phyloP scores from a whole-genome alignment of 2,797 vertebrate species.

The Dromococcyx pavoninus region DNA sequence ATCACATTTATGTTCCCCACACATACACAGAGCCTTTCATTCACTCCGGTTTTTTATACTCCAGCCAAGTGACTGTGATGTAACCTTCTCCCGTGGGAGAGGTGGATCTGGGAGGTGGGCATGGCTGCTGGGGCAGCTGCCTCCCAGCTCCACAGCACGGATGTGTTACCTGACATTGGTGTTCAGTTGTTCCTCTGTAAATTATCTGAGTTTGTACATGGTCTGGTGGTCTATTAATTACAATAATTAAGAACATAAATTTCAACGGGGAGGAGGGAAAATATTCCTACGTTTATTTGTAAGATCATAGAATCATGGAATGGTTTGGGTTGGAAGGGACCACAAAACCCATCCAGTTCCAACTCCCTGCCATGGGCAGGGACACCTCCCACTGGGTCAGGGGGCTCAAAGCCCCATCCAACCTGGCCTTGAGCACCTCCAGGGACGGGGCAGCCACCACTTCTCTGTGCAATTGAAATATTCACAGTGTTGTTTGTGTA shows the following conservation, averaged over 20 bases:
- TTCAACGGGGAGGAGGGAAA: not conserved
- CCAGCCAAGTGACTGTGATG: not conserved
- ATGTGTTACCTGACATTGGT: not conserved
- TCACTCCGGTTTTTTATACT: not conserved
- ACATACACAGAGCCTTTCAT: slow-evolving; percentile 5
- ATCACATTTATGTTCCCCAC: slow-evolving; percentile 2
- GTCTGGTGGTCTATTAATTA: not conserved
- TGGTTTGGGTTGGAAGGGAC: too few species aligned
- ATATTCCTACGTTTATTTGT: not conserved
- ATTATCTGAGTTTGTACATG: not conserved
- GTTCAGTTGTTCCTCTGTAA: not conserved
- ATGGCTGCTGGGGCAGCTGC: not conserved
- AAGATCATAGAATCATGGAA: not conserved
- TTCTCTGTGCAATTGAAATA: not conserved
- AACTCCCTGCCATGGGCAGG: too few species aligned
- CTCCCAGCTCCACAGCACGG: too few species aligned
- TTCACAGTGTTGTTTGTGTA: not conserved
- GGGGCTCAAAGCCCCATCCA: too few species aligned
- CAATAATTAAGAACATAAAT: not conserved
- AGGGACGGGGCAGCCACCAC: too few species aligned
- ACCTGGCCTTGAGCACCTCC: too few species aligned
- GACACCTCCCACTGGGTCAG: too few species aligned
- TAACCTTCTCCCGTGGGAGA: not conserved
- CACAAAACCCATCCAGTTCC: too few species aligned
- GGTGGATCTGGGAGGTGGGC: not conserved